Evolutionary conservation across 2,888 invertebrate genomes (phyloP).

Genomic region (Caenorhabditis afra): DNA sequence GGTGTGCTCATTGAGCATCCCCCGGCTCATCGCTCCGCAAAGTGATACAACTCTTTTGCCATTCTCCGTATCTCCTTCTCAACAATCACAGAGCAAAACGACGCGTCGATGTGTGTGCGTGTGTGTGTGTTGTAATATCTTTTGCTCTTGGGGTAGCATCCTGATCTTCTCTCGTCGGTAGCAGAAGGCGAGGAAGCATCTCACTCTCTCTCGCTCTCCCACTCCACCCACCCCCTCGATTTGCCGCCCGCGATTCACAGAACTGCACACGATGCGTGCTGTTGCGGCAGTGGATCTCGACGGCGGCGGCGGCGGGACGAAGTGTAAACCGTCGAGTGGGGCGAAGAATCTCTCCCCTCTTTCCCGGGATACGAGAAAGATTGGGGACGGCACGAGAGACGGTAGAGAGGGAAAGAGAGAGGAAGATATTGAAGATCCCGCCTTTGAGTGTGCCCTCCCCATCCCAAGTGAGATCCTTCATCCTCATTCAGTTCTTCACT

Average conservation of each 20-base stretch:
- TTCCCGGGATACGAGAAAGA: background rate
- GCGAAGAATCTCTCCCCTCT: background rate
- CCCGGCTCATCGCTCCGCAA: too few relatives aligned
- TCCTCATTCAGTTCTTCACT: too few relatives aligned
- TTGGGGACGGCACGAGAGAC: background rate
- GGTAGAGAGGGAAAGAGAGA: background rate
- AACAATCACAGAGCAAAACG: too few relatives aligned
- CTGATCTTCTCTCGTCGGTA: too few relatives aligned
- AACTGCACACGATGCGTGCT: slow-evolving; percentile 48
- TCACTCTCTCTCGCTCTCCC: slow-evolving; percentile 38
- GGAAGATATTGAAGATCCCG: slow-evolving; percentile 34
- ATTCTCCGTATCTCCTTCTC: too few relatives aligned
- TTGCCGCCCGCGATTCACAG: slow-evolving; percentile 31
- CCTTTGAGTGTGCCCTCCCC: background rate
- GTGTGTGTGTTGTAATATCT: too few relatives aligned
- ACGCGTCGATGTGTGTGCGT: too few relatives aligned
- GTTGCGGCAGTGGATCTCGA: too few relatives aligned
- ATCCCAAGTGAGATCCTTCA: too few relatives aligned
- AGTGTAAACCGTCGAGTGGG: slow-evolving; percentile 59
- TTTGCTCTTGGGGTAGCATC: too few relatives aligned
- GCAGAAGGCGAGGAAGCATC: background rate
- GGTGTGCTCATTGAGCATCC: too few relatives aligned
- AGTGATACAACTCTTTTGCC: too few relatives aligned
- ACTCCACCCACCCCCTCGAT: slow-evolving; percentile 59
- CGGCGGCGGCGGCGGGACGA: background rate